Conservation (phyloP, 2,888 invertebrate species). For the Chirona hameri region DNA sequence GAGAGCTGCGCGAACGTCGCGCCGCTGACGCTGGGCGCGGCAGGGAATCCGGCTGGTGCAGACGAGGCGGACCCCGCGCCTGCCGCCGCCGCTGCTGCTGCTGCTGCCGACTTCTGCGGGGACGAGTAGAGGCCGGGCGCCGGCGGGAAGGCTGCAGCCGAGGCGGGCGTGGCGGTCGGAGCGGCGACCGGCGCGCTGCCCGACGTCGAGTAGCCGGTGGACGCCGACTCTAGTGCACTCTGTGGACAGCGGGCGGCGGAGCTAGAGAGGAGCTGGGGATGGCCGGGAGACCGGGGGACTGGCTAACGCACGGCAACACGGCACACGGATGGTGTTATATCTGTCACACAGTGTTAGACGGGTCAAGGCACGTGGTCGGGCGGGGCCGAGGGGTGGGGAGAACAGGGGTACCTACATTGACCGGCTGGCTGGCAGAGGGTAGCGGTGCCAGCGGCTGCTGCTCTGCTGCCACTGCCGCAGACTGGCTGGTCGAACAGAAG, state of each 20-base stretch:
- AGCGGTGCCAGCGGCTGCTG: neutral
- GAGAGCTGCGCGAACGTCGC: neutral
- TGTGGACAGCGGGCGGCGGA: neutral
- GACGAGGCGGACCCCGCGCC: neutral
- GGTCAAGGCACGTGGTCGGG: neutral
- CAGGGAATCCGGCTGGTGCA: neutral
- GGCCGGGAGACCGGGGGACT: neutral
- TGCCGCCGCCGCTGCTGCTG: neutral
- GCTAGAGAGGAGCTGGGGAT: neutral
- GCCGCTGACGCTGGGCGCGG: conserved; percentile 5
- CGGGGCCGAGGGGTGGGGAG: neutral
- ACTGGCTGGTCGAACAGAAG: neutral
- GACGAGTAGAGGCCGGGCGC: neutral
- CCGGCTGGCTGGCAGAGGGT: neutral
- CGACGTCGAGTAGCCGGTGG: neutral
- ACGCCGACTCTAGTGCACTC: neutral
- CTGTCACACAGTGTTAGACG: neutral
- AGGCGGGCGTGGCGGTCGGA: neutral
- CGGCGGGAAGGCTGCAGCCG: neutral
- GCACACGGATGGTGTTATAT: neutral
- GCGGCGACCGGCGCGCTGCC: neutral
- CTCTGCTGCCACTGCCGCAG: neutral
- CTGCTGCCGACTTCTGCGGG: neutral
- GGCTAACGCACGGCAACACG: neutral
- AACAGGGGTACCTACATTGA: neutral